Evolutionary conservation across 2,888 invertebrate genomes (phyloP).

Genomic region (Catocala nupta): DNA sequence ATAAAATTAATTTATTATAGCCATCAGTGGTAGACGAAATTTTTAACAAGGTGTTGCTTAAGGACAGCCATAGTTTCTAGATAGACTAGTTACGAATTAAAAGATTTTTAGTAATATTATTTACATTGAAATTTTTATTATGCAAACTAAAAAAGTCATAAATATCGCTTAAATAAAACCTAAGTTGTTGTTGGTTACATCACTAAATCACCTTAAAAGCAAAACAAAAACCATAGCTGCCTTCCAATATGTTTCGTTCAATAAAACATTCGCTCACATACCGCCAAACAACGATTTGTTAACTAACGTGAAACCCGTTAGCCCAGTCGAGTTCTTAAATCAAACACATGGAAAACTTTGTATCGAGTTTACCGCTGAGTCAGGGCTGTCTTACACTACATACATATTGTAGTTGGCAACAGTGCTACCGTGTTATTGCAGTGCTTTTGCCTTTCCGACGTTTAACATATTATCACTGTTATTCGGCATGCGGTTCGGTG

Average conservation of each 20-base stretch:
- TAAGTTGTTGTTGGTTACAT: no score
- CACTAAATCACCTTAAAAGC: no score
- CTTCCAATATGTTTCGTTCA: conserved; percentile 4
- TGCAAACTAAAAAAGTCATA: no score
- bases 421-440: conserved; percentile 17
- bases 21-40: no score
- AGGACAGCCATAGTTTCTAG: no score
- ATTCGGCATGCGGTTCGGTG: not conserved
- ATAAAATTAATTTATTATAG: no score
- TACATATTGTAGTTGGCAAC: conserved; percentile 29
- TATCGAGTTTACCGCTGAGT: conserved; percentile 48
- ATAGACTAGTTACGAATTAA: no score
- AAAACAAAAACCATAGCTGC: not conserved
- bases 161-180: no score
- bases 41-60: no score
- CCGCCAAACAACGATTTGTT: conserved; percentile 47
- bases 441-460: conserved; percentile 18
- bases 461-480: conserved; percentile 6
- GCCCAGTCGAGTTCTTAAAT: conserved; percentile 58
- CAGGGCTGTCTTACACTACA: conserved; percentile 33
- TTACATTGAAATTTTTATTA: no score
- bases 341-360: conserved; percentile 62
- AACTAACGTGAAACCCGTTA: conserved; percentile 45
- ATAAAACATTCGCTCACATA: conserved; percentile 19
- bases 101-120: no score